Evolutionary conservation across 2,888 invertebrate species (phyloP), one percentile per base, ranked within the genome.

Genomic region (Acronicta alni): DNA sequence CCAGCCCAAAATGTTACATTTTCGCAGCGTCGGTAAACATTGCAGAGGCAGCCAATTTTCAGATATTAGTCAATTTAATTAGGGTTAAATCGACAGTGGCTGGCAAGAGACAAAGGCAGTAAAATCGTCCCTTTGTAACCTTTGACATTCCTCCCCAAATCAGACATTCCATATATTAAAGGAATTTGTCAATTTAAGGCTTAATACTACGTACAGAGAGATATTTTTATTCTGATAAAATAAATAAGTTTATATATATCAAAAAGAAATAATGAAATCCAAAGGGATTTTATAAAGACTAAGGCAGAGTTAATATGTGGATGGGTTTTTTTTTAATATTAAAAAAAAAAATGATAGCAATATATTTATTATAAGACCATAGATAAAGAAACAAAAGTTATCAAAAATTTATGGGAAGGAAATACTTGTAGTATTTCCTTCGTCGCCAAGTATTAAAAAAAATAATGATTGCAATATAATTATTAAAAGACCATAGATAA

Each of bases 111-210:
- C 32, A 17, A 12, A 18, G n/a, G 7, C 37, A 37, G 48, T 17
- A 55, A 43, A 26, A 47, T 38, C 9, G 45, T 26, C 43, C 52
- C 59, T 69, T 52, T 55, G 38, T 51, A 49, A 55, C 59, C 41
- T 55, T 42, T 35, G 39, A 59, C 60, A 75, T 75, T 75, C 74
- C 59, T 41, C 45, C 32, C 42, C 30, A 59, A 63, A 72, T 75
- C 66, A 72, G 46, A 47, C 52, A 72, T 63, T 59, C 57, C 55
- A 51, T 63, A 63, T 57, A 68, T 53, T 52, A 59, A 54, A 66
- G 75, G 72, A 72, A 74, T 74, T 66, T 52, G 23, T 30, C 39
- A n/a, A n/a, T n/a, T n/a, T n/a, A n/a, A n/a, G 57, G 52, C 56
- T 49, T 52, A 46, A 17, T 38, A 12, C 15, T 48, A 23, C 32